Conservation (phyloP, 1,140 invertebrate species). For the Matsumurasca onukii region DNA sequence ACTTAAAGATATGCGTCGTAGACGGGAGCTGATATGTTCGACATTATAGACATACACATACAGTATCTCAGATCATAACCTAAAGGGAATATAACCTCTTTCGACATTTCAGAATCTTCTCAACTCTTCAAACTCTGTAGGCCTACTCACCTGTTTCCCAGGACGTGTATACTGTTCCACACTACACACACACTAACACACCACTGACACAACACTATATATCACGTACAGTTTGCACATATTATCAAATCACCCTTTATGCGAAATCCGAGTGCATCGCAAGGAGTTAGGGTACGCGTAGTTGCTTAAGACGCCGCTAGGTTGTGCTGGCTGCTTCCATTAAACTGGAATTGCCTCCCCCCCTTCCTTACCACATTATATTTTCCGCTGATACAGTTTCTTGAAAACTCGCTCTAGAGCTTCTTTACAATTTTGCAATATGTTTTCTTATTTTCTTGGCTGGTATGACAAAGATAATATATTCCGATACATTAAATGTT, state of each 20-base stretch:
- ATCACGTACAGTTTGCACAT: conserved; percentile 15
- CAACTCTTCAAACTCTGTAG: background rate
- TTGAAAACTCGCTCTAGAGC: conserved; percentile 16
- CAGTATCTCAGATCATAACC: conserved; percentile 20
- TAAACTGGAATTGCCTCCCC: conserved; percentile 20
- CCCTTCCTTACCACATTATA: conserved; percentile 8
- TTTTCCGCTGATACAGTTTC: conserved; percentile 2
- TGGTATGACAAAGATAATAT: too few relatives aligned
- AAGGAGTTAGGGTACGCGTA: background rate
- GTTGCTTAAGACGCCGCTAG: conserved; percentile 19
- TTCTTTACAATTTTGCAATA: too few relatives aligned
- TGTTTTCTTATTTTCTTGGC: too few relatives aligned
- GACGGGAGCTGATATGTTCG: background rate
- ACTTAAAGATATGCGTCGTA: background rate
- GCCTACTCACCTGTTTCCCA: background rate
- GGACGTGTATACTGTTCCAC: too few relatives aligned
- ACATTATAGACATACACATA: conserved; percentile 9
- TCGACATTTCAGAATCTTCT: background rate
- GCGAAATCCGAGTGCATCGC: conserved; percentile 12
- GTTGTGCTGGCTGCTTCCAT: conserved; percentile 4
- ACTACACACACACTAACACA: background rate
- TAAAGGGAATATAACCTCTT: conserved; percentile 11
- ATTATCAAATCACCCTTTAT: conserved; percentile 18
- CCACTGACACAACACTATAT: background rate
- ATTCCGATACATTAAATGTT: too few relatives aligned